A percentile compares a stretch with the other conserved stretches of the same genome.
Evolutionary conservation across 2,797 vertebrate genomes (phyloP).

Genomic region (Decapterus maruadsi): DNA sequence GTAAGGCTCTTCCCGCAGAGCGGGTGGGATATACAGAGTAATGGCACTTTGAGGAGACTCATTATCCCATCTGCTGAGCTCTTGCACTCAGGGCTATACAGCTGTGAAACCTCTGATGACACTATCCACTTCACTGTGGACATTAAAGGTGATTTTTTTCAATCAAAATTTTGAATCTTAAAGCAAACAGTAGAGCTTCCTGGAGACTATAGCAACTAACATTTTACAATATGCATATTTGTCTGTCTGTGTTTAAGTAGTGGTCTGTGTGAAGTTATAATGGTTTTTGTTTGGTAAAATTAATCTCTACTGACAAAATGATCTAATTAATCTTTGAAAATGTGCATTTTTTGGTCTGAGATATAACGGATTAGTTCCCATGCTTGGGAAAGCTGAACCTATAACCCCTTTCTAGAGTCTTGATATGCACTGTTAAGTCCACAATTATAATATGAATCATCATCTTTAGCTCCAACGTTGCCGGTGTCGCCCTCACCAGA

Average conservation of each 20-base stretch:
- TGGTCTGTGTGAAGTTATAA: slow-evolving; percentile 66
- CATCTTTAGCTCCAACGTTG: slow-evolving; percentile 84
- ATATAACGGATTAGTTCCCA: slow-evolving; percentile 55
- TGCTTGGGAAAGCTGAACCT: slow-evolving; percentile 53
- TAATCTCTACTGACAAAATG: slow-evolving; percentile 56
- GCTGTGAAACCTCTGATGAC: slow-evolving; percentile 84
- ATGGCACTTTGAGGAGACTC: slow-evolving; percentile 85
- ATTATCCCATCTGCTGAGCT: slow-evolving; percentile 83
- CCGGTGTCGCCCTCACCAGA: slow-evolving; percentile 74
- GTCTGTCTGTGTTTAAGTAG: slow-evolving; percentile 60
- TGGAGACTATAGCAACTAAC: slow-evolving; percentile 78
- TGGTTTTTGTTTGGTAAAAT: slow-evolving; percentile 57
- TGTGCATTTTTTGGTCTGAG: slow-evolving; percentile 67
- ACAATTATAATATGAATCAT: slow-evolving; percentile 79
- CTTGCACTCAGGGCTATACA: slow-evolving; percentile 89
- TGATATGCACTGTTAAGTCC: slow-evolving; percentile 70
- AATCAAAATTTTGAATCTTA: slow-evolving; percentile 65
- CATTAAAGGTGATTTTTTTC: slow-evolving; percentile 89
- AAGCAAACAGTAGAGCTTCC: slow-evolving; percentile 65
- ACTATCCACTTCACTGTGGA: slow-evolving; percentile 88
- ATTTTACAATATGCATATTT: slow-evolving; percentile 45
- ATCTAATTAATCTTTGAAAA: slow-evolving; percentile 61
- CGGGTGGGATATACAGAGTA: slow-evolving; percentile 85
- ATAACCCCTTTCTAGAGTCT: slow-evolving; percentile 60
- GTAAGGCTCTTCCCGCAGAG: slow-evolving; percentile 79